Evolutionary conservation across 1,140 invertebrate genomes (phyloP), one percentile per base, ranked within the genome.

Genomic region (Philopotamus ludificatus): DNA sequence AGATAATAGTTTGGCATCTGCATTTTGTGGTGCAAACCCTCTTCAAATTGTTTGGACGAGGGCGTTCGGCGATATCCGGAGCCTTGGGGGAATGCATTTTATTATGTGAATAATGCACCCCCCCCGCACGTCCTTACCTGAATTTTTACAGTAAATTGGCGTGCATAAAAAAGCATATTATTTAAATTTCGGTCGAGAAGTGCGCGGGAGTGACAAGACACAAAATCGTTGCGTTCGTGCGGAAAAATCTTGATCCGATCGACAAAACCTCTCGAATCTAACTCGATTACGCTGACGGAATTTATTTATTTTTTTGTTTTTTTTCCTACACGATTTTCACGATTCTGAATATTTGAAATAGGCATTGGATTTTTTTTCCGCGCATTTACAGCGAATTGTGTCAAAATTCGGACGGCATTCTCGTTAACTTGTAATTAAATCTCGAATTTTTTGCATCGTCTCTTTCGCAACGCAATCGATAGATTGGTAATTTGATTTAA

Each of bases 1-100:
- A 62, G 47, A 62, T 62, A 62, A 62, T 62, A 53, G 60, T 51
- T 62, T 51, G 60, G 16, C 60, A 62, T 62, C 60, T 62, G 60
- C 60, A 62, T 62, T n/a, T 62, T 50, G 60, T 20, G 60, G 45
- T 28, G 26, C 41, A 62, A 62, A 51, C 60, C 60, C 47, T 51
- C 45, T 51, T 62, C 60, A 62, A 62, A 62, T 51, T 51, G 60
- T 26, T 60, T 15, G 51, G 49, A 23, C 10, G 57, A 47, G 45
- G 28, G 60, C 45, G 60, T 50, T 62, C 28, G 23, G 45, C 23
- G 45, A 51, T 62, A 62, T 62, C 60, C 60, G 60, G 60, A 45
- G 60, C 60, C 60, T 60, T 60, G 22, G 60, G 60, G 60, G 45
- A n/a, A 50, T 50, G 45, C 15, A 45, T 60, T 60, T 60, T 60